These are phyloP conservation scores for Benitochromis conjunctus DNA, from an alignment of 2,113 vertebrate species.

Conservation along the genomic window DNA sequence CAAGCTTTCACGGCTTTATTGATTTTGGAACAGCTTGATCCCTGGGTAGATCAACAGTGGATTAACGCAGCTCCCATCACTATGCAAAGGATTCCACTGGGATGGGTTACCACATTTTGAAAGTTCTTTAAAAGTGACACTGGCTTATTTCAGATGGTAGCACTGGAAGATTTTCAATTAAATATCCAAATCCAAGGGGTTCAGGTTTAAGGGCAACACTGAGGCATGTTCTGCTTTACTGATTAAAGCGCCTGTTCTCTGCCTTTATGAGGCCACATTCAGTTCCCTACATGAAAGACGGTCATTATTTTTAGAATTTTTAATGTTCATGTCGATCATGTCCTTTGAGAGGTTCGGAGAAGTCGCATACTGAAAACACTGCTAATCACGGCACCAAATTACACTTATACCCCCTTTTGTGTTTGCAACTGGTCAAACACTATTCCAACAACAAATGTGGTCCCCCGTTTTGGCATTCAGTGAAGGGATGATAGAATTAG, in stretches of 20 bases:
- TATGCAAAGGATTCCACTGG: conserved; percentile 24
- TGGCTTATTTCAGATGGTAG: neutral
- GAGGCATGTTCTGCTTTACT: neutral
- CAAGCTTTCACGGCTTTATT: conserved; percentile 55
- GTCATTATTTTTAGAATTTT: neutral
- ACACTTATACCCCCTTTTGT: neutral
- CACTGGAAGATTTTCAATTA: neutral
- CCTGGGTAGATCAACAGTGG: conserved; percentile 64
- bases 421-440: neutral
- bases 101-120: conserved; percentile 18
- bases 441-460: neutral
- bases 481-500: neutral
- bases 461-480: neutral
- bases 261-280: neutral
- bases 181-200: neutral
- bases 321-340: neutral
- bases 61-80: conserved; percentile 57
- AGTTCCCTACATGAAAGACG: neutral
- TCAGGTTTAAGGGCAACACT: neutral
- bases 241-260: neutral
- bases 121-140: conserved; percentile 19
- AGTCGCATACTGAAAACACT: neutral
- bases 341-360: neutral
- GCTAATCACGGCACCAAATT: neutral
- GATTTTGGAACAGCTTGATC: conserved; percentile 62